Evolutionary conservation across 2,888 invertebrate species (phyloP).

Genomic region (Microctonus brassicae): DNA sequence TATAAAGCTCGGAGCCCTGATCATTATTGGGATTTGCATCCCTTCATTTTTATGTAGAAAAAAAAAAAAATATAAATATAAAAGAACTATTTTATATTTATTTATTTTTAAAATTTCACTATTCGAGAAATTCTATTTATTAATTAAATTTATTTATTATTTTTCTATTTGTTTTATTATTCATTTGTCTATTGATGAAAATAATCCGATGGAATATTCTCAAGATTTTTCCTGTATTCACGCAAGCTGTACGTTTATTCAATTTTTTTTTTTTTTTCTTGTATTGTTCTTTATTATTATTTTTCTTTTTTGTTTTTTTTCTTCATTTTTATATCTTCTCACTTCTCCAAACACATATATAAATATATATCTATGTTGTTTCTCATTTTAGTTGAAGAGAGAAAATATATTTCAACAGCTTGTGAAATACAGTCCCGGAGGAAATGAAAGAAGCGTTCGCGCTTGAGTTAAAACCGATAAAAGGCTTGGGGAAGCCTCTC

Average conservation of each 20-base stretch:
- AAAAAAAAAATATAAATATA: background rate
- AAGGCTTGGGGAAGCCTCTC: conserved; percentile 19
- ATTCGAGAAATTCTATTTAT: background rate
- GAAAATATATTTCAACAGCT: conserved; percentile 30
- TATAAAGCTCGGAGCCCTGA: conserved; percentile 51
- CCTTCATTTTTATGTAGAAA: background rate
- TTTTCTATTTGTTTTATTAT: background rate
- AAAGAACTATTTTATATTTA: background rate
- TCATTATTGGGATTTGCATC: conserved; percentile 54
- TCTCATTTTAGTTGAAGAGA: conserved; percentile 12
- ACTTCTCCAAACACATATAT: background rate
- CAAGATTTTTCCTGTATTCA: too few relatives aligned
- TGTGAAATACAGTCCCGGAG: conserved; percentile 18
- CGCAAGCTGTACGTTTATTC: background rate
- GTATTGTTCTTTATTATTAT: too few relatives aligned
- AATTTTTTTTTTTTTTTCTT: background rate
- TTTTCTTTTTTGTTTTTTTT: too few relatives aligned
- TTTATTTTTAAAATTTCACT: background rate
- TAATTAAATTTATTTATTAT: background rate
- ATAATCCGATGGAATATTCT: background rate
- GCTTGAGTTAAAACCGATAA: conserved; percentile 31
- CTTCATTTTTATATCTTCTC: background rate
- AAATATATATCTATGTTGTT: background rate
- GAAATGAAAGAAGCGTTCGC: conserved; percentile 33
- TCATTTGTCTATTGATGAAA: background rate